These are phyloP conservation scores for Homarus gammarus DNA, from an alignment of 2,888 invertebrate species.

Conservation along the genomic window DNA sequence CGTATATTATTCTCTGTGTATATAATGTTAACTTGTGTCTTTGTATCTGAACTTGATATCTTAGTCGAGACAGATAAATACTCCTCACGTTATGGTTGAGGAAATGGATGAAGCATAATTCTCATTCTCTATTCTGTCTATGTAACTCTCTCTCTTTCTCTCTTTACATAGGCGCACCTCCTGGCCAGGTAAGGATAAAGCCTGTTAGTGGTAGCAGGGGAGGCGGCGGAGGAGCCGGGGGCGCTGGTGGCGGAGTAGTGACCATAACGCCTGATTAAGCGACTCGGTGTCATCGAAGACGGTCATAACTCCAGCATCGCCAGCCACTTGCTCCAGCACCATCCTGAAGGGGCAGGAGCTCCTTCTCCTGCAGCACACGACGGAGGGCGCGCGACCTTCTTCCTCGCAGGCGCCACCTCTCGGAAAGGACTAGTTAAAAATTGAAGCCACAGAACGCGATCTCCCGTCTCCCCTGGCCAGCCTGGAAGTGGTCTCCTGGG, in stretches of 20 bases:
- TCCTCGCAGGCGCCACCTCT: background rate
- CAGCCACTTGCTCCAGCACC: conserved; percentile 18
- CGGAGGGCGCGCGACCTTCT: background rate
- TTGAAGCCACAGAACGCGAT: conserved; percentile 28
- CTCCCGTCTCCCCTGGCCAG: background rate
- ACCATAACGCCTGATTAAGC: conserved; percentile 37
- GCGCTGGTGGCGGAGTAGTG: background rate
- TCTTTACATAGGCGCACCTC: too few relatives aligned
- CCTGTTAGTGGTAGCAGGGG: background rate
- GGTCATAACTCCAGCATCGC: conserved; percentile 37
- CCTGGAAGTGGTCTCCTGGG: conserved; percentile 23
- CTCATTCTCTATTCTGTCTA: too few relatives aligned
- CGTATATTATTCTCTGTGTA: too few relatives aligned
- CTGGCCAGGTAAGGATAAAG: too few relatives aligned
- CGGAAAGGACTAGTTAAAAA: conserved; percentile 44
- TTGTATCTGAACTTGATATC: too few relatives aligned
- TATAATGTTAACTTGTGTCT: too few relatives aligned
- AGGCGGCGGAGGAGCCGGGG: background rate
- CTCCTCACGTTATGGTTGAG: too few relatives aligned
- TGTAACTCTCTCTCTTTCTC: too few relatives aligned
- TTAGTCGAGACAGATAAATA: too few relatives aligned
- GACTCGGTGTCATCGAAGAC: conserved; percentile 33
- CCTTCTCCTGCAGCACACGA: background rate
- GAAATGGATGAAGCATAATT: too few relatives aligned
- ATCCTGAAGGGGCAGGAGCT: background rate